Evolutionary conservation across 1,140 invertebrate genomes (phyloP).

Genomic region (Chironomus striatipennis): DNA sequence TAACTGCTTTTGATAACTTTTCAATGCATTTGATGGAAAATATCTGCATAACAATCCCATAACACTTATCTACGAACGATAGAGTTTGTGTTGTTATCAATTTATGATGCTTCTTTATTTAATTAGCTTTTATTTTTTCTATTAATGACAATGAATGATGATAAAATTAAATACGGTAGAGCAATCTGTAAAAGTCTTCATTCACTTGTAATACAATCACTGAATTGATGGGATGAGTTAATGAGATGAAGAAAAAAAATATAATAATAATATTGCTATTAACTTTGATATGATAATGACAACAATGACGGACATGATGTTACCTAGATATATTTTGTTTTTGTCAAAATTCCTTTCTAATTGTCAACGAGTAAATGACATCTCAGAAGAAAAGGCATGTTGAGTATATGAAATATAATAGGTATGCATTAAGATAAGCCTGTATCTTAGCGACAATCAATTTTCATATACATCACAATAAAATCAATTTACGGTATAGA

Average conservation of each 20-base stretch:
- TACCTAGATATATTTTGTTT: neutral
- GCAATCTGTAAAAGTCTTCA: neutral
- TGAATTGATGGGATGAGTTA: neutral
- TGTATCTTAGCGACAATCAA: too few species aligned
- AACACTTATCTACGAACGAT: neutral
- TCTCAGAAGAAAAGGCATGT: too few species aligned
- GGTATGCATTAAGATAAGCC: too few species aligned
- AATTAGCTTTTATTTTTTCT: neutral
- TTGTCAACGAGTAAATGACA: too few species aligned
- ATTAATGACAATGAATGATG: slow-evolving; percentile 14
- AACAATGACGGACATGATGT: neutral
- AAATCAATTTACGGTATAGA: too few species aligned
- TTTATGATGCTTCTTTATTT: slow-evolving; percentile 14
- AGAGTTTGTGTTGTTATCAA: neutral
- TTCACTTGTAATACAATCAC: neutral
- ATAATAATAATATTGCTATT: neutral
- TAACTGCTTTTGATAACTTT: neutral
- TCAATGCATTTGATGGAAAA: neutral
- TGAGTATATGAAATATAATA: too few species aligned
- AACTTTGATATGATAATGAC: neutral
- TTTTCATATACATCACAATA: too few species aligned
- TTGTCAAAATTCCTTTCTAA: too few species aligned
- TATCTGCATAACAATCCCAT: too few species aligned
- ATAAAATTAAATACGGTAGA: neutral
- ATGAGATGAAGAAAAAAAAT: neutral